phyloP scores from a whole-genome alignment of 2,797 vertebrate genomes.

The Propithecus deckenii region DNA sequence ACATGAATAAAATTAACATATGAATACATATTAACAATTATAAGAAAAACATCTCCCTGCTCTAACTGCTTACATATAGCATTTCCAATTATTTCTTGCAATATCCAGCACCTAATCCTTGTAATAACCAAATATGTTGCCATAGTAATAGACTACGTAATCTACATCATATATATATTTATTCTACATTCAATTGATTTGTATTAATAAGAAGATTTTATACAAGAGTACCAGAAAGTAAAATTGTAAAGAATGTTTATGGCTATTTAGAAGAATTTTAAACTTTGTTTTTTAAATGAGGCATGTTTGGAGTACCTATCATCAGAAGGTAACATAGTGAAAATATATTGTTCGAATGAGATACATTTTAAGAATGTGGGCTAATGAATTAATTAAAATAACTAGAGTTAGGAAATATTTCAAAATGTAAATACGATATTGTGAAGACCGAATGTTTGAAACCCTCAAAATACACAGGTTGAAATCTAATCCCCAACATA shows the following conservation, averaged over 20 bases:
- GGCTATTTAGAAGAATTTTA: background rate
- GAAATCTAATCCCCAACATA: background rate
- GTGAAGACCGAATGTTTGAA: background rate
- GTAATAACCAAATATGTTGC: background rate
- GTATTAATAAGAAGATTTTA: background rate
- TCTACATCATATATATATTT: too few relatives aligned
- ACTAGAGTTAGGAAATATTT: background rate
- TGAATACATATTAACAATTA: background rate
- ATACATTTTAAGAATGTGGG: background rate
- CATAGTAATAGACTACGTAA: background rate
- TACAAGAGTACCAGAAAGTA: accelerated
- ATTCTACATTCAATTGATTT: background rate
- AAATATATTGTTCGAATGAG: background rate
- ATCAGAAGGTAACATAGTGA: background rate
- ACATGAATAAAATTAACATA: background rate
- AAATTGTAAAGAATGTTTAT: background rate
- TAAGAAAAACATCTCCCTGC: background rate
- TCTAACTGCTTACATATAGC: background rate
- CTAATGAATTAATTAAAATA: background rate
- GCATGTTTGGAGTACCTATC: background rate
- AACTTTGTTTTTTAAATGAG: background rate
- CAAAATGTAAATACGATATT: background rate
- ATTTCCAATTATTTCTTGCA: background rate
- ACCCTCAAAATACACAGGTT: background rate
- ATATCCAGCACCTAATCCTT: background rate